Base-by-base conservation (phyloP, 1,140 invertebrate genomes). In the Microplitis demolitor region DNA sequence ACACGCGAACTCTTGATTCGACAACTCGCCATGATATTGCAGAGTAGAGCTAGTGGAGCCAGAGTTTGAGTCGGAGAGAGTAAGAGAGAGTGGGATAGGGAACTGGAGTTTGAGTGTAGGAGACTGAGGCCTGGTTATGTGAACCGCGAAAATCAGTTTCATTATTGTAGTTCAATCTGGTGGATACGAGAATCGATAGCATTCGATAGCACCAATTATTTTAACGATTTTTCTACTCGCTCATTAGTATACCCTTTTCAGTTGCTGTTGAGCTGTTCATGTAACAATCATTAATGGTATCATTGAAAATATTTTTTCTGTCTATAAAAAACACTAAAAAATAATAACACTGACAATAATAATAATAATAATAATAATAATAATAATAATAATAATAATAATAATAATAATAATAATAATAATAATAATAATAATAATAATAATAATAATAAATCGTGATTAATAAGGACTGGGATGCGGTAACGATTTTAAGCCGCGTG, bases 81-180 rank as follows among this genome's bases (percentile, higher is more conserved):
- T n/a, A n/a, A 24, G 24, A 24, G 24, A 1, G 24, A 24, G 2
- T 2, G 24, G 24, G 24, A 24, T 24, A 24, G 24, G 24, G 24
- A 24, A 24, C 24, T 24, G 24, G 0, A 24, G 24, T 24, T 24
- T 24, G 24, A 24, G 24, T 24, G 24, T 24, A 24, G 24, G 24
- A 6, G 39, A 45, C 76, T 75, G 75, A 74, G 64, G 45, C n/a
- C 9, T 14, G 74, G 80, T 84, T 83, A 83, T 78, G 80, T 79
- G 82, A 78, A 82, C 79, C 80, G 79, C 82, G 79, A 80, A 83
- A 83, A 82, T 83, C 78, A 78, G 75, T 82, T 81, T 77, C 76
- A 81, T 78, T 78, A 78, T 78, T 76, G 76, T 60, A 76, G 78
- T 77, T 79, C 70, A 79, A 77, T 79, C 76, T 77, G 60, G 51